Evolutionary conservation across 2,113 vertebrate species (phyloP), one percentile per base, ranked within the genome.

Genomic region (Laticauda laticaudata): DNA sequence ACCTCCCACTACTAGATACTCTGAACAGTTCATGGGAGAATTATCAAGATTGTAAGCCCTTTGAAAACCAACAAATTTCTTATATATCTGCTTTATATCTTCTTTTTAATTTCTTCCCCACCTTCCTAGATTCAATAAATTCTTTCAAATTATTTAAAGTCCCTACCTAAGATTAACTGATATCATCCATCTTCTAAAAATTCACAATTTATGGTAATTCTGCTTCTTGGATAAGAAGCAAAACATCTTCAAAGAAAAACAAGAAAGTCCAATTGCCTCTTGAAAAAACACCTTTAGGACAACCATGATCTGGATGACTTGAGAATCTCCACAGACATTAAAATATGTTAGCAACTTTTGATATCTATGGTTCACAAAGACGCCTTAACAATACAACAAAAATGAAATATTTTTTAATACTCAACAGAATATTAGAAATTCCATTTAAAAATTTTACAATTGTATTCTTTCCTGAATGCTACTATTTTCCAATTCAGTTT

Each of bases 401-500:
- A 91, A 93, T 88, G 21, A 29, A 24, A 89, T 2, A 20, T 93
- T n/a, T 95, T 90, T 24, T 81, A 89, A 93, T 88, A 91, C 93
- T 59, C 0, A 0, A 93, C 10, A 89, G 93, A 95, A 90, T 64
- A 69, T 0, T 34, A 34, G 3, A 51, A 91, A 92, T 93, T 64
- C 3, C 51, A 11, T 55, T 93, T n/a, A 93, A n/a, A 14, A 88
- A 93, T 92, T 93, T 39, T 0, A 0, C 85, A 93, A 94, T 26
- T 43, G 0, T 0, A 48, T 64, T 69, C 75, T 29, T 87, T 51
- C 34, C 81, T 23, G 1, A 94, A 87, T 51, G 39, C 29, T 90
- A 94, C 95, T 94, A 94, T 87, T 92, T 95, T 92, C 95, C 92
- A 87, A 95, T 53, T 93, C 89, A 54, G 92, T 94, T 89, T 89